Base-by-base conservation (phyloP, 1,140 invertebrate genomes). In the Panagrolaimus sp. region DNA sequence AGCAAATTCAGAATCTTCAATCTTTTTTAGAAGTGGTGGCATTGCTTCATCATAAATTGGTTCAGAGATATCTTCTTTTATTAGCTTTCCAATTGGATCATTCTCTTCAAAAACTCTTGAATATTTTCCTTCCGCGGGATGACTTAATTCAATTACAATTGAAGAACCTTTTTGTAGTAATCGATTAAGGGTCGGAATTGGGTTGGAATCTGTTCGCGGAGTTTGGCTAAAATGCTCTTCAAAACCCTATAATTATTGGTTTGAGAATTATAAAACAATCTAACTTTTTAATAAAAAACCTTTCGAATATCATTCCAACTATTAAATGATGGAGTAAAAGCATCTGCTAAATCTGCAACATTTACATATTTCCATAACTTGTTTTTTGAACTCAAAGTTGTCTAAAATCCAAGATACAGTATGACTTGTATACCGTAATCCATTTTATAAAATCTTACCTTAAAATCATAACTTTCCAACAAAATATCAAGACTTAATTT, bases 301-400 rank as follows among this genome's bases (percentile, higher is more conserved):
- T 69, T 46, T 9, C 10, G n/a, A n/a, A 64, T 38, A 32, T 43
- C 63, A 67, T 12, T 9, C 26, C 63, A 68, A 69, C n/a, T 46
- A 7, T 7, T 38, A 7, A 38, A 38, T 26, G 28, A 45, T 28
- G 62, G 68, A 21, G 32, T 38, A 38, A 70, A 70, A 10, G 24
- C 15, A 32, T 73, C 58, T 45, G 46, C 74, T 24, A 73, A 63
- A 43, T 24, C 44, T 3, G 73, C 71, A 28, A 46, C 17, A 14
- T 75, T 64, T 2, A 78, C 71, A 67, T 75, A 69, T 67, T 76
- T 76, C 52, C 66, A 75, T 32, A 76, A 55, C 44, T 76, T 76
- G 14, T 68, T 64, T n/a, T 58, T 65, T 15, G 74, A 48, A 32
- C 74, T 79, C 32, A 76, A 52, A 38, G 66, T 78, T 14, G 73